A percentile compares a stretch with the other conserved stretches of the same genome.
Evolutionary conservation across 2,888 invertebrate genomes (phyloP).

Genomic region (Anoplius nigerrimus): DNA sequence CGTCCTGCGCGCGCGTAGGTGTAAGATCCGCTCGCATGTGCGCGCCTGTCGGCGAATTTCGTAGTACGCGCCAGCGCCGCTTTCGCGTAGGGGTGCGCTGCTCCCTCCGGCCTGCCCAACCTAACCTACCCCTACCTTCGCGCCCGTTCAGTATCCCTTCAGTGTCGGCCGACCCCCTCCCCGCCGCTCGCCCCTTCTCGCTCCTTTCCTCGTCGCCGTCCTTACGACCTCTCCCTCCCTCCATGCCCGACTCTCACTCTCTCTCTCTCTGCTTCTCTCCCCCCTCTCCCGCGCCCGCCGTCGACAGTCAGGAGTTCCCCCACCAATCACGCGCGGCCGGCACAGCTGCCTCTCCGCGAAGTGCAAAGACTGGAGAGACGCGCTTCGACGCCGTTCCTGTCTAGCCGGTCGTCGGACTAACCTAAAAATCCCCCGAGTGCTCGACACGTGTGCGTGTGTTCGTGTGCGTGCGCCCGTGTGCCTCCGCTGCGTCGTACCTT

Average conservation of each 20-base stretch:
- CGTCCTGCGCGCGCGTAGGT: no score
- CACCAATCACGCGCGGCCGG: conserved; percentile 20
- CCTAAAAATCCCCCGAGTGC: conserved; percentile 2
- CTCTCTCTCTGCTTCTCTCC: conserved; percentile 2
- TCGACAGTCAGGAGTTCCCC: conserved; percentile 31
- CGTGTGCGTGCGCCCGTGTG: background rate
- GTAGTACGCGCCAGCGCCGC: conserved; percentile 48
- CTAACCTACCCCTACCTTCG: conserved; percentile 51
- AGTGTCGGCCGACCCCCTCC: conserved; percentile 35
- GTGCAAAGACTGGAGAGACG: conserved; percentile 50
- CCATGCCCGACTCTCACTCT: conserved; percentile 9
- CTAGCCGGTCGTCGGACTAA: conserved; percentile 21
- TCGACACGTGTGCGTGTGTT: background rate
- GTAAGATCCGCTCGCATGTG: background rate
- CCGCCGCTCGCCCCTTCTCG: conserved; percentile 12
- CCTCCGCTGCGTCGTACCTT: background rate
- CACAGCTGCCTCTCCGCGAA: conserved; percentile 55
- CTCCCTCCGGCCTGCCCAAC: conserved; percentile 48
- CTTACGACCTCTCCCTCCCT: conserved; percentile 3
- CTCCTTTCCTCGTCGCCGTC: conserved; percentile 5
- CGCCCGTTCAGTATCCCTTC: conserved; percentile 35
- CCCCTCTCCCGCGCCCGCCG: conserved; percentile 9
- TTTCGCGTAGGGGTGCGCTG: conserved; percentile 52
- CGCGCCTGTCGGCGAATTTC: conserved; percentile 12
- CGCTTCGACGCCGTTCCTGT: conserved; percentile 50